phyloP scores from a whole-genome alignment of 1,140 invertebrate genomes.

The Melanaphis sacchari region DNA sequence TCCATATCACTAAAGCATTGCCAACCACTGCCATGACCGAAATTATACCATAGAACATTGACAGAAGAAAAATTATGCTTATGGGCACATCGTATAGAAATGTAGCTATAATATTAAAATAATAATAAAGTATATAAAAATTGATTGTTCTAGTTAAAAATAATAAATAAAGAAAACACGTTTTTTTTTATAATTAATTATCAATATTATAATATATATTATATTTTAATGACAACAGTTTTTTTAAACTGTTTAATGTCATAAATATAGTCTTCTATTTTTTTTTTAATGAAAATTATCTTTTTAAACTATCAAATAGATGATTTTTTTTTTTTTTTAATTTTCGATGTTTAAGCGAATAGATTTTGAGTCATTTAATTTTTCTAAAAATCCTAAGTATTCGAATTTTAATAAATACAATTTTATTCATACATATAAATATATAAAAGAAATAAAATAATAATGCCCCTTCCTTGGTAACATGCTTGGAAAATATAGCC shows the following conservation, averaged over 20 bases:
- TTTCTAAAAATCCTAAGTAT: too few relatives aligned
- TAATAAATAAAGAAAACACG: neutral
- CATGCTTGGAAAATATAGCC: too few relatives aligned
- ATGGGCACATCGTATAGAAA: slow-evolving; percentile 76
- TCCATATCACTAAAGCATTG: slow-evolving; percentile 82
- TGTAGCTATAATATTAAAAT: slow-evolving; percentile 48
- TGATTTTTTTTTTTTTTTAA: too few relatives aligned
- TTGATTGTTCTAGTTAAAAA: neutral
- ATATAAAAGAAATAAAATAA: too few relatives aligned
- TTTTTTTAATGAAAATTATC: too few relatives aligned
- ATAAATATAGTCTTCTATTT: too few relatives aligned
- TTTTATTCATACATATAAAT: too few relatives aligned
- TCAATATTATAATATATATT: neutral
- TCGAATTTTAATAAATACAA: too few relatives aligned
- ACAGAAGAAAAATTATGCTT: slow-evolving; percentile 76
- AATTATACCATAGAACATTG: slow-evolving; percentile 81
- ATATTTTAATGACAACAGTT: neutral
- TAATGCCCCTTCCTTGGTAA: too few relatives aligned
- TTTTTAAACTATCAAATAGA: too few relatives aligned
- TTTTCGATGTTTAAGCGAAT: neutral
- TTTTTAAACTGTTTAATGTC: too few relatives aligned
- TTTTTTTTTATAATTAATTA: neutral
- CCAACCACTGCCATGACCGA: slow-evolving; percentile 81
- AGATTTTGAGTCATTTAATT: neutral
- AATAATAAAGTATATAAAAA: neutral